These are phyloP conservation scores for Lateolabrax maculatus DNA, from an alignment of 2,797 vertebrate species.

Conservation along the genomic window DNA sequence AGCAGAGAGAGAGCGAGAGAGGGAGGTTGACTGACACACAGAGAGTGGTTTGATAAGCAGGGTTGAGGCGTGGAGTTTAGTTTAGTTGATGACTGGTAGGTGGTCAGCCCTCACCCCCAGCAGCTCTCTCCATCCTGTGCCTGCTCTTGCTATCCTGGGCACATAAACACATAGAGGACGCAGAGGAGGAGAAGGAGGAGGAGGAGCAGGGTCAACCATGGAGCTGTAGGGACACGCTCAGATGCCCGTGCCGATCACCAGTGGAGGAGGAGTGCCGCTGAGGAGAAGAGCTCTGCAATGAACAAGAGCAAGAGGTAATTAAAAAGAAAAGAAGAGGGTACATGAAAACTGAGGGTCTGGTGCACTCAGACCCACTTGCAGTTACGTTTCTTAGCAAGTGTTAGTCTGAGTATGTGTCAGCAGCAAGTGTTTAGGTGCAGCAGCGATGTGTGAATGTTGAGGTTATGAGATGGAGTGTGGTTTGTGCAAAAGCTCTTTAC, in stretches of 20 bases:
- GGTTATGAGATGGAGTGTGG: constrained; percentile 78
- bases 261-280: constrained; percentile 75
- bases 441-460: constrained; percentile 67
- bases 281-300: constrained; percentile 82
- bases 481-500: constrained; percentile 75
- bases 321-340: constrained; percentile 14
- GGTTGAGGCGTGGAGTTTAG: constrained; percentile 50
- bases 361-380: constrained; percentile 28
- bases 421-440: constrained; percentile 58
- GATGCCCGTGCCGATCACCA: constrained; percentile 75
- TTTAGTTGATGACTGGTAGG: constrained; percentile 57
- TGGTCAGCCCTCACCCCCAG: constrained; percentile 53
- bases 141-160: constrained; percentile 52
- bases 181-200: constrained; percentile 61
- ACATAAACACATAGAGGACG: constrained; percentile 62
- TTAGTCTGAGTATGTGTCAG: constrained; percentile 64
- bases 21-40: constrained; percentile 43
- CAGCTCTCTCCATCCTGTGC: constrained; percentile 61
- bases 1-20: constrained; percentile 34
- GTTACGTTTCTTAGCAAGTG: constrained; percentile 42
- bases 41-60: constrained; percentile 50
- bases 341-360: constrained; percentile 38
- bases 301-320: constrained; percentile 88
- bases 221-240: constrained; percentile 80
- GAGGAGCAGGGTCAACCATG: constrained; percentile 76